A percentile compares a stretch with the other conserved stretches of the same genome.
Conservation (phyloP, 2,888 invertebrate genomes). For the Ypsolopha scabrella region DNA sequence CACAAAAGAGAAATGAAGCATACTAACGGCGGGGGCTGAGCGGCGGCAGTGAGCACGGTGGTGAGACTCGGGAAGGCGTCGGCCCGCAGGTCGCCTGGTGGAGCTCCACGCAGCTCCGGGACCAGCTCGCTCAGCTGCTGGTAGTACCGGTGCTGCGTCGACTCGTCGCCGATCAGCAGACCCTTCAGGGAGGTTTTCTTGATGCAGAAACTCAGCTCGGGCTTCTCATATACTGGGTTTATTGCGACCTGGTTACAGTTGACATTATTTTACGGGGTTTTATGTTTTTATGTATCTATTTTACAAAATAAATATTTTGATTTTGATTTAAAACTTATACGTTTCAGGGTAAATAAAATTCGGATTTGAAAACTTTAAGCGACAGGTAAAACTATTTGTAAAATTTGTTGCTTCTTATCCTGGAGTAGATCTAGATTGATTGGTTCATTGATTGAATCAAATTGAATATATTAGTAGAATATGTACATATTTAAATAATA, state of each 20-base stretch:
- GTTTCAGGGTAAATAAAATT: too few species aligned
- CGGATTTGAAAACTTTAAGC: too few species aligned
- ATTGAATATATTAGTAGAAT: too few species aligned
- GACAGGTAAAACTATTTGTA: too few species aligned
- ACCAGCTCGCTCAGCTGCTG: constrained; percentile 67
- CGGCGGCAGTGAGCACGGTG: constrained; percentile 67
- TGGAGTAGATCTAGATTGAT: too few species aligned
- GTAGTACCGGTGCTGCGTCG: constrained; percentile 77
- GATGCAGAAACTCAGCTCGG: constrained; percentile 80
- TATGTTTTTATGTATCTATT: too few species aligned
- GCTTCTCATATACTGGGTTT: constrained; percentile 80
- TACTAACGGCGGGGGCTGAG: constrained; percentile 66
- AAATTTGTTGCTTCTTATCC: too few species aligned
- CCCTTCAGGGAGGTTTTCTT: constrained; percentile 79
- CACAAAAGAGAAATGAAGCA: not conserved
- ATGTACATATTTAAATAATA: too few species aligned
- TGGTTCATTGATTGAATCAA: too few species aligned
- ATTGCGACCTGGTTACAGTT: constrained; percentile 73
- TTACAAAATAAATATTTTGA: too few species aligned
- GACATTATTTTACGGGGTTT: not conserved
- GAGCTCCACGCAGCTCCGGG: constrained; percentile 61
- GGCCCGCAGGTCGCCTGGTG: constrained; percentile 58
- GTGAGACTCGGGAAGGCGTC: constrained; percentile 60
- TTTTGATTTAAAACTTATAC: too few species aligned
- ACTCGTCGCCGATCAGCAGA: constrained; percentile 73